These are phyloP conservation scores for Reinhardtius hippoglossoides DNA, from an alignment of 2,113 vertebrate species.

Conservation along the genomic window DNA sequence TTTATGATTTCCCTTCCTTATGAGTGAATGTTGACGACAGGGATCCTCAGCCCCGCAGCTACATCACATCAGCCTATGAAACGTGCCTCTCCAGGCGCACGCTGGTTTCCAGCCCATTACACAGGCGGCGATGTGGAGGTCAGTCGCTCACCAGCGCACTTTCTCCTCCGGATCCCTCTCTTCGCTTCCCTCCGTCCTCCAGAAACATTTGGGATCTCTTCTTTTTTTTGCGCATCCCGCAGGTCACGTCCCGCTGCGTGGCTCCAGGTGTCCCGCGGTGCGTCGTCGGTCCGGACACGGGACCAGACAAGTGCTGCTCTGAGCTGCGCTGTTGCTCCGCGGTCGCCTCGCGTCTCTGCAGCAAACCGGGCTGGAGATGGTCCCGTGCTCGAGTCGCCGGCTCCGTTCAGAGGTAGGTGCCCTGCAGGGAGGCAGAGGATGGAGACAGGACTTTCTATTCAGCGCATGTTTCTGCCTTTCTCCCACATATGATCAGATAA, in stretches of 20 bases:
- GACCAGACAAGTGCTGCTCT: conserved; percentile 46
- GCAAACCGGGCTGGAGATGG: conserved; percentile 44
- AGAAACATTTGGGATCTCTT: neutral
- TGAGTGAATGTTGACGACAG: neutral
- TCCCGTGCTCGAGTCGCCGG: conserved; percentile 20
- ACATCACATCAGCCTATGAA: conserved; percentile 9
- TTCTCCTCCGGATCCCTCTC: neutral
- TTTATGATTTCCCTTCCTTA: neutral
- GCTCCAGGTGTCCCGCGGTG: conserved; percentile 49
- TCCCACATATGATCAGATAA: conserved; percentile 42
- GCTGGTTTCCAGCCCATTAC: conserved; percentile 21
- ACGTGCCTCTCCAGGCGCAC: conserved; percentile 58
- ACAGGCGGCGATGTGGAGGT: conserved; percentile 59
- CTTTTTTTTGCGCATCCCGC: conserved; percentile 12
- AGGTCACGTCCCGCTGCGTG: conserved; percentile 49
- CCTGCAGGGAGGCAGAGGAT: conserved; percentile 15
- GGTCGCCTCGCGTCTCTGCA: conserved; percentile 45
- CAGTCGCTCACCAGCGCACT: conserved; percentile 25
- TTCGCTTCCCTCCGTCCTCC: conserved; percentile 7
- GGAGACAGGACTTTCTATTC: conserved; percentile 58
- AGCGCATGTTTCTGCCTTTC: conserved; percentile 38
- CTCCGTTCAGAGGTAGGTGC: conserved; percentile 66
- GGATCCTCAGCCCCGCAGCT: neutral
- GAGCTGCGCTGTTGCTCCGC: conserved; percentile 64
- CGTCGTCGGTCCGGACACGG: conserved; percentile 26